phyloP scores from a whole-genome alignment of 2,888 invertebrate genomes.

The Andrena camellia region DNA sequence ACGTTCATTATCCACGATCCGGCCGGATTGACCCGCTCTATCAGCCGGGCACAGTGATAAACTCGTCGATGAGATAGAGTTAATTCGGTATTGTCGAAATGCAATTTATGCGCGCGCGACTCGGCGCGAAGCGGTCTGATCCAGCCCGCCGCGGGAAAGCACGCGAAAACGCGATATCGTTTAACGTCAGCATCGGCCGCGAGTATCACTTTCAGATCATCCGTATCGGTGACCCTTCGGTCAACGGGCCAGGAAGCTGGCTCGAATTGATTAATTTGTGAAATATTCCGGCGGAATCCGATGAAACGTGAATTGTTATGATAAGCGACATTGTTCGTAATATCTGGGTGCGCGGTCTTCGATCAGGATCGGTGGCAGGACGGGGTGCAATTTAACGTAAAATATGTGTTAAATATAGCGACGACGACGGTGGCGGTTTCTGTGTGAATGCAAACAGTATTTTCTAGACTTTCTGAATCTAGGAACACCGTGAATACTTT shows the following conservation, averaged over 20 bases:
- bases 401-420: not conserved
- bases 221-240: constrained; percentile 54
- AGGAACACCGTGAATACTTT: too few relatives aligned
- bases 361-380: too few relatives aligned
- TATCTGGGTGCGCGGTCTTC: not conserved
- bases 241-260: constrained; percentile 14
- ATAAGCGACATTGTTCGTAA: constrained; percentile 28
- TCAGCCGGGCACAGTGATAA: constrained; percentile 73
- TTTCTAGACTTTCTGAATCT: too few relatives aligned
- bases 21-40: constrained; percentile 64
- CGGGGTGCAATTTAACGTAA: too few relatives aligned
- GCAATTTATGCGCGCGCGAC: constrained; percentile 70
- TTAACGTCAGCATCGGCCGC: constrained; percentile 59
- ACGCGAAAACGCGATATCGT: constrained; percentile 61
- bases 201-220: constrained; percentile 56
- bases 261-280: constrained; percentile 51
- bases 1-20: constrained; percentile 74
- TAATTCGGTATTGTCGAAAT: constrained; percentile 76
- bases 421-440: not conserved
- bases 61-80: constrained; percentile 71
- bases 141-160: constrained; percentile 20
- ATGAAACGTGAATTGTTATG: constrained; percentile 27
- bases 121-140: constrained; percentile 13
- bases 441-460: too few relatives aligned
- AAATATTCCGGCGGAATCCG: constrained; percentile 31